Base-by-base conservation (phyloP, 1,140 invertebrate species). In the Bombus picipes region DNA sequence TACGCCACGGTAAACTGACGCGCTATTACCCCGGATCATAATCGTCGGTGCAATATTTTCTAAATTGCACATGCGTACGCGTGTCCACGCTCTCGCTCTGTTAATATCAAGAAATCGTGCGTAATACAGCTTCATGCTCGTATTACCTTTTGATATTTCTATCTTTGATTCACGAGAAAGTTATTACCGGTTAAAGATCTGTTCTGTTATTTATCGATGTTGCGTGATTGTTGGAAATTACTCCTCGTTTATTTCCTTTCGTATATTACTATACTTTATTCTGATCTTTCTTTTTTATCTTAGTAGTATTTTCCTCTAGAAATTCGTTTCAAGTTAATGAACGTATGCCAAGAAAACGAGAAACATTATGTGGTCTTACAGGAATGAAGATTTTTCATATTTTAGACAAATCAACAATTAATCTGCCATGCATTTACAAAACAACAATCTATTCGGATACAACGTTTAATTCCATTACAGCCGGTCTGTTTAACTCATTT, bases 1-100 rank as follows among this genome's bases (percentile, higher is more conserved):
- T 74, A 62, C 47, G 68, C 37, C 57, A 18, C 32, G 80, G 53
- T 81, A 81, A 81, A 81, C 37, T 43, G 70, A 62, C 37, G 53
- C 41, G 37, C n/a, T 62, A 74, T 81, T 72, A 62, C n/a, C 53
- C 28, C 8, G 22, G 70, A 81, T 72, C n/a, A 59, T 73, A 73
- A 79, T 79, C 22, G 62, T 66, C 12, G 25, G 32, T 25, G 41
- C 25, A 47, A 37, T 37, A 79, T 47, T 47, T 37, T 47, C 41
- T 47, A 66, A 68, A 37, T 47, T 47, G 62, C 41, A 22, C 22
- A 18, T 28, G 32, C 37, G 32, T 28, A 68, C 28, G 32, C 41
- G 43, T 47, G 41, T 57, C n/a, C 37, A 28, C 70, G 13, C 37
- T 71, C 28, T 28, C 39, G 10, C 4, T 34, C 10, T 72, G 39